These are phyloP conservation scores for Enteromius thamalakanensis DNA, from an alignment of 2,797 vertebrate genomes.

Conservation along the genomic window DNA sequence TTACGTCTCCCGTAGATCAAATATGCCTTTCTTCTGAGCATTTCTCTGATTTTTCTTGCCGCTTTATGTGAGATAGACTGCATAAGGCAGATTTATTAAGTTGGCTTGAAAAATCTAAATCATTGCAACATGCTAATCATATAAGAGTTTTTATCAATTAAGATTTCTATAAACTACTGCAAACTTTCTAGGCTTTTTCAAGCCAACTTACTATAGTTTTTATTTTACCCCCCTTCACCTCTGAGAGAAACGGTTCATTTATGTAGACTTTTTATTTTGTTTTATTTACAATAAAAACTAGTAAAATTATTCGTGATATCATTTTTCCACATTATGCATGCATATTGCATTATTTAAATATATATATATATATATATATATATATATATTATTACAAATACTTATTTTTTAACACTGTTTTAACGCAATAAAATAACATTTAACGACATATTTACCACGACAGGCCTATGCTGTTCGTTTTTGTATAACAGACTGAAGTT, in stretches of 20 bases:
- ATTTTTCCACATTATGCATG: background rate
- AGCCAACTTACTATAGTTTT: background rate
- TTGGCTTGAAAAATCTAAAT: no score
- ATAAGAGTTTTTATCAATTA: no score
- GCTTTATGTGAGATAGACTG: background rate
- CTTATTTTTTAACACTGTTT: background rate
- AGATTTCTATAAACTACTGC: no score
- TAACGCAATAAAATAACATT: background rate
- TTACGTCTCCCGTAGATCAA: slow-evolving; percentile 1
- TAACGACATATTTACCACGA: no score
- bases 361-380: background rate
- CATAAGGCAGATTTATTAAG: background rate
- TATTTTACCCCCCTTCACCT: background rate
- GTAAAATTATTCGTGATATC: background rate
- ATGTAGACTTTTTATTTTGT: background rate
- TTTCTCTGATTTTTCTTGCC: background rate
- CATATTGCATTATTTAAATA: background rate
- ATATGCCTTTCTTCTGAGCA: background rate
- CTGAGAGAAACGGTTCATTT: background rate
- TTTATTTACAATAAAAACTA: background rate
- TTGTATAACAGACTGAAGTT: background rate
- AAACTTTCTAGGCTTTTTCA: no score
- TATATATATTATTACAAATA: no score
- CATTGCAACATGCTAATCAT: no score
- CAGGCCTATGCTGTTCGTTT: background rate